Conservation (phyloP, 2,888 invertebrate genomes). For the Ctena decussata region DNA sequence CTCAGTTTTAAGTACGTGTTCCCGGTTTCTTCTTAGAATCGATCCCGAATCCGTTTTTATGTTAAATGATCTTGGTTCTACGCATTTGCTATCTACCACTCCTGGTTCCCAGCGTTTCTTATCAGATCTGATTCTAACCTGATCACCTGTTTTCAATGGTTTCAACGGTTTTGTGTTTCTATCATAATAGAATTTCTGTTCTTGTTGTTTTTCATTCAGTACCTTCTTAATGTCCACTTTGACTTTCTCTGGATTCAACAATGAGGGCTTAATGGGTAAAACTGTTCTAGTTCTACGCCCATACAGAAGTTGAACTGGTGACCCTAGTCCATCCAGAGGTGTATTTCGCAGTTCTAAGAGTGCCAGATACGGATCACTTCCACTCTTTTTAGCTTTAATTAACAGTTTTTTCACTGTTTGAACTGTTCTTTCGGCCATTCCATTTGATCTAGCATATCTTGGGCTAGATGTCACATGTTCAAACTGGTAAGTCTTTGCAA, state of each 20-base stretch:
- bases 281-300: constrained; percentile 32
- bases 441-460: constrained; percentile 10
- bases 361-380: constrained; percentile 32
- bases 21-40: constrained; percentile 27
- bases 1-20: constrained; percentile 16
- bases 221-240: too few species aligned
- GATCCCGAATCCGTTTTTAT: constrained; percentile 17
- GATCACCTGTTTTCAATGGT: too few species aligned
- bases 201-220: too few species aligned
- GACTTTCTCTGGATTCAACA: constrained; percentile 6
- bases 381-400: constrained; percentile 33
- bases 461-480: constrained; percentile 19
- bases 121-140: too few species aligned
- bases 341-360: constrained; percentile 26
- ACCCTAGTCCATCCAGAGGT: constrained; percentile 24
- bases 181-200: too few species aligned
- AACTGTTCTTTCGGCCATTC: constrained; percentile 23
- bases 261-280: constrained; percentile 33
- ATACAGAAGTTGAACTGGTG: constrained; percentile 43
- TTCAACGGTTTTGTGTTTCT: too few species aligned
- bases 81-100: neutral
- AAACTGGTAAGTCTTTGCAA: constrained; percentile 5
- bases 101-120: constrained; percentile 4
- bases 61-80: constrained; percentile 22
- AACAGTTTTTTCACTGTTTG: constrained; percentile 46